Evolutionary conservation across 2,113 vertebrate species (phyloP).

Genomic region (Chaenogobius annularis): DNA sequence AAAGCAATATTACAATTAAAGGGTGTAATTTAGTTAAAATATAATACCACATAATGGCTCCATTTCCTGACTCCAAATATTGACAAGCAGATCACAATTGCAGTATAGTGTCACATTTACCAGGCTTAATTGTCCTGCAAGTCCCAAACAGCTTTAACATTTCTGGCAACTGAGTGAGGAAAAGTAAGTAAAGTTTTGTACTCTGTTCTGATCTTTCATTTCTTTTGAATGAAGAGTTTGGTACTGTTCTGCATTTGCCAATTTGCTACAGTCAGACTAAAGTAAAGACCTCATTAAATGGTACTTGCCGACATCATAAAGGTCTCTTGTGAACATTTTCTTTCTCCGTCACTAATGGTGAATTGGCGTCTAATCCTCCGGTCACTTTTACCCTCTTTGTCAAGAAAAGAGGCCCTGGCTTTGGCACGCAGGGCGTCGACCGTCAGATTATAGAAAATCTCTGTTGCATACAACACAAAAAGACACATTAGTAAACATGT

Average conservation of each 20-base stretch:
- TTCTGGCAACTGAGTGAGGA: conserved; percentile 17
- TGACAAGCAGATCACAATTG: conserved; percentile 43
- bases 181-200: not conserved
- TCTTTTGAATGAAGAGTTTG: not conserved
- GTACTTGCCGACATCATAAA: conserved; percentile 82
- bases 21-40: not conserved
- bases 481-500: not conserved
- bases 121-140: conserved; percentile 33
- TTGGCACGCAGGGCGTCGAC: conserved; percentile 72
- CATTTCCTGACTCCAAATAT: not conserved
- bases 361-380: conserved; percentile 49
- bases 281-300: not conserved
- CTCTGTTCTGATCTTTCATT: not conserved
- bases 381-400: conserved; percentile 54
- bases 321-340: conserved; percentile 51
- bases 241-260: not conserved
- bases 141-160: conserved; percentile 24
- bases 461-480: conserved; percentile 37
- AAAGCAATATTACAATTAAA: too few species aligned
- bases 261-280: not conserved
- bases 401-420: conserved; percentile 68
- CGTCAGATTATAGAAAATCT: conserved; percentile 66
- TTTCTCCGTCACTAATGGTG: conserved; percentile 32
- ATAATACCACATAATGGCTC: not conserved
- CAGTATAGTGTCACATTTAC: conserved; percentile 8